phyloP scores from a whole-genome alignment of 2,797 vertebrate genomes.

The Uromys caudimaculatus region DNA sequence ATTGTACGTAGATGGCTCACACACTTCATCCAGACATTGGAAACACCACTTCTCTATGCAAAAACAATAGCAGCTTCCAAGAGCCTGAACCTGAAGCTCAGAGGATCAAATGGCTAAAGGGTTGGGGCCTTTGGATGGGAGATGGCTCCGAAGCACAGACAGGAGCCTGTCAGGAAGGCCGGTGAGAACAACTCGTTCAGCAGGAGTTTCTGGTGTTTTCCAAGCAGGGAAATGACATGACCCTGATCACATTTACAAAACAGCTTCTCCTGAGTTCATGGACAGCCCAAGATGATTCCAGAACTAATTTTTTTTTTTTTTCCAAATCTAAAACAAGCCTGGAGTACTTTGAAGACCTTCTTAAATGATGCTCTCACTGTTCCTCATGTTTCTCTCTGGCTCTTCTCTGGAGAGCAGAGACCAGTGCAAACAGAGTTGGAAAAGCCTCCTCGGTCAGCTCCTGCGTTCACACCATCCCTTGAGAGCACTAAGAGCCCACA shows the following conservation, averaged over 20 bases:
- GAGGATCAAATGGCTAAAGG: background rate
- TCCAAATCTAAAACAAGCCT: conserved; percentile 63
- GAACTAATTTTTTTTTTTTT: conserved; percentile 60
- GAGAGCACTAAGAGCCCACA: background rate
- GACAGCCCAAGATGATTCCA: conserved; percentile 48
- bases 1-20: background rate
- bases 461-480: background rate
- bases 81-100: background rate
- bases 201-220: background rate
- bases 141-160: background rate
- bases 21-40: background rate
- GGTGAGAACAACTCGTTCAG: background rate
- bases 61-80: background rate
- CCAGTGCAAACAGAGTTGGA: background rate
- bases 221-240: background rate
- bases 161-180: background rate
- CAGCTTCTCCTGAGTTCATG: conserved; percentile 67
- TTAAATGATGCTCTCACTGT: background rate
- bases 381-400: background rate
- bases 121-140: background rate
- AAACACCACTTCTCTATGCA: background rate
- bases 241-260: conserved; percentile 61
- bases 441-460: background rate
- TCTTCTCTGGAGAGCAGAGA: background rate
- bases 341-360: conserved; percentile 38